These are phyloP conservation scores for Misgurnus mizolepis DNA, from an alignment of 2,113 vertebrate genomes.

Conservation along the genomic window DNA sequence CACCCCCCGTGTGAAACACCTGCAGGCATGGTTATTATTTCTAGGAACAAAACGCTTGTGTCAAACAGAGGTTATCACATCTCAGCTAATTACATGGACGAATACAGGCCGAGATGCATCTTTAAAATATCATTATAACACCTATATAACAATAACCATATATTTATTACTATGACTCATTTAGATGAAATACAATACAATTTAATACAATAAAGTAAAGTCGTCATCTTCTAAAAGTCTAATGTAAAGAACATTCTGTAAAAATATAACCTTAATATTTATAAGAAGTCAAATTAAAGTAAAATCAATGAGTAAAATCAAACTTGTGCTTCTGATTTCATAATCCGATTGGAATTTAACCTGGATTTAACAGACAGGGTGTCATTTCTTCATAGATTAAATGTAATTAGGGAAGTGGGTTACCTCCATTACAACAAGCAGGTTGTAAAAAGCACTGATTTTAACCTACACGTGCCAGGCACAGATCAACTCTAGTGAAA, in stretches of 20 bases:
- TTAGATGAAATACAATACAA: too few relatives aligned
- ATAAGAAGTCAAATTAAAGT: too few relatives aligned
- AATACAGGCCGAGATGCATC: neutral
- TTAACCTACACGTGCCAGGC: conserved; percentile 41
- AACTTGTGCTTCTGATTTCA: too few relatives aligned
- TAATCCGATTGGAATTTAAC: too few relatives aligned
- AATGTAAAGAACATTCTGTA: too few relatives aligned
- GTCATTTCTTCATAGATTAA: conserved; percentile 18
- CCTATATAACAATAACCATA: too few relatives aligned
- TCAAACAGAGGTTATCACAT: conserved; percentile 36
- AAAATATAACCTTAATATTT: too few relatives aligned
- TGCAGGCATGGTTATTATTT: conserved; percentile 46
- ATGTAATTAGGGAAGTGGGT: neutral
- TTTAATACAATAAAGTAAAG: too few relatives aligned
- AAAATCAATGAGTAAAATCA: too few relatives aligned
- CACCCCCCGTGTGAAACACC: conserved; percentile 43
- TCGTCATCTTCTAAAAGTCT: too few relatives aligned
- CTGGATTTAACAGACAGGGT: too few relatives aligned
- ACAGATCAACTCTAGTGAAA: conserved; percentile 3
- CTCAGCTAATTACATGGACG: conserved; percentile 33
- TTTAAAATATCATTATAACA: neutral
- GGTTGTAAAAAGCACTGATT: conserved; percentile 7
- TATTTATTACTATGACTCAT: too few relatives aligned
- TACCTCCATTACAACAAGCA: conserved; percentile 1
- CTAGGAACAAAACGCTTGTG: conserved; percentile 26